Base-by-base conservation (phyloP, 2,888 invertebrate genomes). In the Amblyjoppa fuscipennis region DNA sequence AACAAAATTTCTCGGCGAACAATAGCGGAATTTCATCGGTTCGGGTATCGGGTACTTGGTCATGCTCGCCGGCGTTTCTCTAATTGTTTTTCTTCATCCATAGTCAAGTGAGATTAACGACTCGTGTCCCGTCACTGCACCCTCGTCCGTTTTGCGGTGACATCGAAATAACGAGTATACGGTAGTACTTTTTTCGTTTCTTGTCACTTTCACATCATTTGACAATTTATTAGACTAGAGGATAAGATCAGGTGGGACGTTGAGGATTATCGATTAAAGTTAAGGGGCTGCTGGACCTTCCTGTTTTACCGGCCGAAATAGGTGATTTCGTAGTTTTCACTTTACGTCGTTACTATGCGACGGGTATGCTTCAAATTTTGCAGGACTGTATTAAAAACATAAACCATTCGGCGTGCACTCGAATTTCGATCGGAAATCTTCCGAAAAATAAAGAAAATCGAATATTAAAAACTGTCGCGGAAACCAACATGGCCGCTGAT, bases 1-100 rank as follows among this genome's bases (percentile, higher is more conserved):
- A 77, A 77, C 45, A 28, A 68, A 59, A 81, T 84, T 84, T 74
- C 66, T 53, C 84, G 28, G 68, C 49, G 38, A 81, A 84, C 41
- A 11, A 16, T 59, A 41, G 16, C 31, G 64, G 34, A 75, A 28
- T 68, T 45, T 53, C n/a, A 70, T 85, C 45, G 34, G 69, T 85
- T 78, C 45, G 69, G 28, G 6, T 69, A 49, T 45, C 45, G 70
- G 69, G 45, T 53, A 69, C 53, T 81, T 64, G 69, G 68, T 74
- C 59, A 51, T 68, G 53, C 69, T 78, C 49, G 38, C 41, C 61
- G 74, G 73, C 56, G 74, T 84, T 85, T 78, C 56, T 66, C 38
- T 71, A 61, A 69, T 84, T 73, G 61, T 53, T 61, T 74, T 56
- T 70, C 38, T 70, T 78, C 77, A 59, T 45, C 41, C 11, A 45